Evolutionary conservation across 2,113 vertebrate genomes (phyloP).

Genomic region (Ailurus styani): DNA sequence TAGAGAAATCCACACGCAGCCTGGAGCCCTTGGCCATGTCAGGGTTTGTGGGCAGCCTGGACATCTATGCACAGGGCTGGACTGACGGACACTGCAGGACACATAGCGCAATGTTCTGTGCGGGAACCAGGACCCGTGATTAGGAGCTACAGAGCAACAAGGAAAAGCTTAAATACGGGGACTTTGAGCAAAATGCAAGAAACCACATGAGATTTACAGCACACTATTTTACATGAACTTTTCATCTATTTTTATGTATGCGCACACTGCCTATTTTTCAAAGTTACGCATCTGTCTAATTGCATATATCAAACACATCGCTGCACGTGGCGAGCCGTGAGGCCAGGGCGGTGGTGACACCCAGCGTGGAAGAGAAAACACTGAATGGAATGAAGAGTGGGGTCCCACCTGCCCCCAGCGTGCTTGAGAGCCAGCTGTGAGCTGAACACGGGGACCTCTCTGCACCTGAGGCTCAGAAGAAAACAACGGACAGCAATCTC

Average conservation of each 20-base stretch:
- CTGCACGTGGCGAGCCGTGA: fast-evolving
- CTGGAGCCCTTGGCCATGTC: fast-evolving
- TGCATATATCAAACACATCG: neutral
- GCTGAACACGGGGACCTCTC: fast-evolving
- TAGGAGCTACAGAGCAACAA: neutral
- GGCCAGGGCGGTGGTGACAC: fast-evolving
- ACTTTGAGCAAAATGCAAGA: neutral
- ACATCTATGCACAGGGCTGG: fast-evolving
- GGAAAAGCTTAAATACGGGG: fast-evolving
- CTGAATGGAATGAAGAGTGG: fast-evolving
- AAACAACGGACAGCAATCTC: neutral
- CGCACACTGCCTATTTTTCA: neutral
- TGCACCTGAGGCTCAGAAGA: neutral
- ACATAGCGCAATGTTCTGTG: fast-evolving
- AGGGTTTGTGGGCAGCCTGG: neutral
- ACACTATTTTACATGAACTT: fast-evolving
- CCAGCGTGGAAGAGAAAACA: fast-evolving
- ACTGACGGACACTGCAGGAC: fast-evolving
- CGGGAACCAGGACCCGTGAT: neutral
- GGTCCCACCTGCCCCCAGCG: neutral
- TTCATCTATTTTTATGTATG: neutral
- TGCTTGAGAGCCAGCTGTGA: fast-evolving
- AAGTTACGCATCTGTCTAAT: fast-evolving
- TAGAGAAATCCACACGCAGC: neutral
- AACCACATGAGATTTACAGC: neutral